phyloP scores from a whole-genome alignment of 2,113 vertebrate species.

The Psettodes erumei region DNA sequence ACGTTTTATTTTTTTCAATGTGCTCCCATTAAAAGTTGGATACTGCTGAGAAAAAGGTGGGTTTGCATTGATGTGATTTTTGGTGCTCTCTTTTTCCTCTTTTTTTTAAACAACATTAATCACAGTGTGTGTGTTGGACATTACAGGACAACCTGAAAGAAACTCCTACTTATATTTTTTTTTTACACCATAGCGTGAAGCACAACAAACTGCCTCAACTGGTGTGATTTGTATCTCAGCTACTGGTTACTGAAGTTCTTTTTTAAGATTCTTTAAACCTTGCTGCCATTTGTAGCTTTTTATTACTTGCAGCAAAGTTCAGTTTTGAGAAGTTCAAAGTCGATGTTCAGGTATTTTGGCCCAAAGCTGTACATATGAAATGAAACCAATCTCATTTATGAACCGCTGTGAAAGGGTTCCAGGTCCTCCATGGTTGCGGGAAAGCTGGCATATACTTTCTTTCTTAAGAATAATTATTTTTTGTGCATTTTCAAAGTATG shows the following conservation, averaged over 20 bases:
- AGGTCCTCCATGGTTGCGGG: not conserved
- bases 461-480: not conserved
- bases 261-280: not conserved
- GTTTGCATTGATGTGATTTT: conserved; percentile 23
- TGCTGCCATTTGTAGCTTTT: not conserved
- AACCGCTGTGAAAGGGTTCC: not conserved
- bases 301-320: not conserved
- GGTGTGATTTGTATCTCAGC: not conserved
- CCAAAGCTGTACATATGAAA: conserved; percentile 4
- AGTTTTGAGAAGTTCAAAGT: conserved; percentile 14
- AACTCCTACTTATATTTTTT: not conserved
- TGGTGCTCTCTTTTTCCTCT: not conserved
- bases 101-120: not conserved
- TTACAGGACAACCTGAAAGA: not conserved
- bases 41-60: conserved; percentile 56
- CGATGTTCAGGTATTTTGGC: not conserved
- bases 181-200: not conserved
- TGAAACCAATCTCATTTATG: not conserved
- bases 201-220: not conserved
- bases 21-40: conserved; percentile 48
- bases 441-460: not conserved
- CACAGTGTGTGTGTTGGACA: too few relatives aligned
- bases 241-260: not conserved
- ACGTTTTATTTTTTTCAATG: conserved; percentile 27
- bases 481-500: not conserved